phyloP scores from a whole-genome alignment of 2,797 vertebrate genomes.

The Lerista edwardsae region DNA sequence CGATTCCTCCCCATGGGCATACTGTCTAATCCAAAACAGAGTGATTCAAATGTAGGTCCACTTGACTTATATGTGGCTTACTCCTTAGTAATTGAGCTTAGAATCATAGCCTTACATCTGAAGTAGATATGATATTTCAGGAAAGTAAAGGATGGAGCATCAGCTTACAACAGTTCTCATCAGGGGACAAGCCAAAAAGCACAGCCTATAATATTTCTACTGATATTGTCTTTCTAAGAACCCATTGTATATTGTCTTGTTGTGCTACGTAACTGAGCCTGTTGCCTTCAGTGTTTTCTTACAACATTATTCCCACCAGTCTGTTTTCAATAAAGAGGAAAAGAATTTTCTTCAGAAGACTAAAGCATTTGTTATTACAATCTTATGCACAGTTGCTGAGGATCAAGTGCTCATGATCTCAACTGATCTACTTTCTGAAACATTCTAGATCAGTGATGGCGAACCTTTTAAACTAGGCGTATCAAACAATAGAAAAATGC shows the following conservation, averaged over 20 bases:
- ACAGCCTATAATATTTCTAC: neutral
- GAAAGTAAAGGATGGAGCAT: neutral
- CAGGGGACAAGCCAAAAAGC: no score
- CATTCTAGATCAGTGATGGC: no score
- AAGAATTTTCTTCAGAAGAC: neutral
- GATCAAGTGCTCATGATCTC: no score
- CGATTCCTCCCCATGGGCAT: neutral
- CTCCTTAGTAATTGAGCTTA: neutral
- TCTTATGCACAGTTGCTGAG: neutral
- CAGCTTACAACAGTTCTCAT: no score
- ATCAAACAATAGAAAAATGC: no score
- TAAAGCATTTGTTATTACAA: neutral
- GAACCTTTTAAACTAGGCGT: no score
- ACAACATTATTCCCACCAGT: neutral
- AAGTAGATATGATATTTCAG: neutral
- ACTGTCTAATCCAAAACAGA: neutral
- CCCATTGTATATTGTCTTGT: neutral
- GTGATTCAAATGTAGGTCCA: neutral
- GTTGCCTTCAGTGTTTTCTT: neutral
- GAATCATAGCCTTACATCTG: neutral
- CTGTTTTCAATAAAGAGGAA: constrained; percentile 20
- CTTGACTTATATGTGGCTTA: neutral
- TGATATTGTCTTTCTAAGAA: neutral
- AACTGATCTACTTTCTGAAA: no score
- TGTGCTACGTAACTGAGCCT: neutral